Percentiles rank a stretch among this genome's conserved stretches.
Evolutionary conservation across 2,888 invertebrate genomes (phyloP).

Genomic region (Cyrtodaria siliqua): DNA sequence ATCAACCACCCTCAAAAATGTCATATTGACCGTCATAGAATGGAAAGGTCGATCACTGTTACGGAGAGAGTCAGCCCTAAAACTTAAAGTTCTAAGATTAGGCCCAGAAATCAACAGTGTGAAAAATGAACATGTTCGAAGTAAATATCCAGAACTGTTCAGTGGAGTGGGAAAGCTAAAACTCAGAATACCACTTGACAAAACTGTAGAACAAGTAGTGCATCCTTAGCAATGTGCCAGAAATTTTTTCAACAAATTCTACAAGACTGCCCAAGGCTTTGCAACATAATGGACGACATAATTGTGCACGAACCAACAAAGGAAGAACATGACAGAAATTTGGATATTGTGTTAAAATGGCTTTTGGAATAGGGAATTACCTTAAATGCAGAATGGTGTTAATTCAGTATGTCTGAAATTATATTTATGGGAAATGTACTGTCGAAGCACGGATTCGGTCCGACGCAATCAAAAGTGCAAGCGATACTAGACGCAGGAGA

Average conservation of each 20-base stretch:
- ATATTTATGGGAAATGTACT: constrained; percentile 51
- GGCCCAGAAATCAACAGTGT: too few relatives aligned
- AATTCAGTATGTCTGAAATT: constrained; percentile 55
- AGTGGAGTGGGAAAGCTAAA: too few relatives aligned
- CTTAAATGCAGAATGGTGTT: constrained; percentile 59
- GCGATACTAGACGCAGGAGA: constrained; percentile 11
- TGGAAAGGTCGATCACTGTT: too few relatives aligned
- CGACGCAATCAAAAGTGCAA: constrained; percentile 12
- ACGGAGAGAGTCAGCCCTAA: too few relatives aligned
- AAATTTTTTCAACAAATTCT: constrained; percentile 30
- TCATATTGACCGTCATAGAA: too few relatives aligned
- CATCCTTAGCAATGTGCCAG: constrained; percentile 56
- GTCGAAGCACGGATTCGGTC: constrained; percentile 39
- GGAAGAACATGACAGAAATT: constrained; percentile 56
- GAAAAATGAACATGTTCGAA: too few relatives aligned
- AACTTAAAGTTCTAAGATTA: too few relatives aligned
- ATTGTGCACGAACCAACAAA: constrained; percentile 54
- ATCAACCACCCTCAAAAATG: too few relatives aligned
- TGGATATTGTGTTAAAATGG: constrained; percentile 37
- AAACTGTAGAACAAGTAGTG: too few relatives aligned
- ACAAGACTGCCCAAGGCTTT: constrained; percentile 30
- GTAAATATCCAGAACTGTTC: too few relatives aligned
- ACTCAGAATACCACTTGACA: too few relatives aligned
- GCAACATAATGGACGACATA: constrained; percentile 52
- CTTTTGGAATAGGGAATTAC: constrained; percentile 31